Base-by-base conservation (phyloP, 2,888 invertebrate genomes). In the Ormyrus nitidulus region DNA sequence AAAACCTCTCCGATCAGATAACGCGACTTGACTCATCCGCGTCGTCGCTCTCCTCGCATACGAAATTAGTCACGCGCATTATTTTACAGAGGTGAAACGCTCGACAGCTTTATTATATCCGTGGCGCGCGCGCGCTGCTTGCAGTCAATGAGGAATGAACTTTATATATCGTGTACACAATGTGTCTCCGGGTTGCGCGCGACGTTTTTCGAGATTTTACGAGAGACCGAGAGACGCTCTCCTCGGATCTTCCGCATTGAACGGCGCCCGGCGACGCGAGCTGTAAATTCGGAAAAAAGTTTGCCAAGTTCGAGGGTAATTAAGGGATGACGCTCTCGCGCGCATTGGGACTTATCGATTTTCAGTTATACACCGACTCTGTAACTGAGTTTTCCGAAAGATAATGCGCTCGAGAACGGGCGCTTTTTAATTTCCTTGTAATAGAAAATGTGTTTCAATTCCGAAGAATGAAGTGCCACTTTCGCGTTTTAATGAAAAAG, bases 21-120 rank as follows among this genome's bases (percentile, higher is more conserved):
- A 61, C n/a, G 10, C 13, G 51, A 11, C 58, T 71, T 76, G 54
- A 76, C 56, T 76, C 76, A 62, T 66, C 68, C 51, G 7, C 66
- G 19, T 66, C 66, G 19, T 66, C 9, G 66, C 34, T n/a, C 59
- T 62, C 34, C 46, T 10, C 19, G 66, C 66, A 66, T 53, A 66
- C 66, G 8, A 19, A 66, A 66, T 51, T n/a, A 5, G 44, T 44
- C 54, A 44, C 54, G 34, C 34, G 10, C 54, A 10, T 68, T 34
- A 34, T 34, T 49, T 65, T 44, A 8, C 10, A 34, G 34, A 34
- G 34, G 34, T 4, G 34, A 34, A 34, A 34, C 34, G 34, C 34
- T 34, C n/a, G 62, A 62, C 11, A n/a, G n/a, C 6, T n/a, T 58
- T 58, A 58, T 58, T 11, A 6, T 58, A 58, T 9, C 10, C 11